phyloP scores from a whole-genome alignment of 1,140 invertebrate species.

The Aporrectodea caliginosa region DNA sequence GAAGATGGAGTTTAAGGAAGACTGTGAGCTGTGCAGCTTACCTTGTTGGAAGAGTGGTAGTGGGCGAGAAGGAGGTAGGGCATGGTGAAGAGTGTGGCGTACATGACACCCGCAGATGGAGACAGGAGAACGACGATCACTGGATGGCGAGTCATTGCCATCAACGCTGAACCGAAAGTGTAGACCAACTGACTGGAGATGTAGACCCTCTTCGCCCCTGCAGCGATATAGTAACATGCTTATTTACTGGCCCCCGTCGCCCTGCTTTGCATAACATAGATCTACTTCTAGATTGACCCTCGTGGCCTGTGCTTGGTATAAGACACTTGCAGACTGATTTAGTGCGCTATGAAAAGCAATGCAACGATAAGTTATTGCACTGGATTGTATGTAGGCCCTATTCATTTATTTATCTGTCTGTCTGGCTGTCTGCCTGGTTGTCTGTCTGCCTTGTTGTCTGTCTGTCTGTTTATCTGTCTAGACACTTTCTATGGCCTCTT shows the following conservation, averaged over 20 bases:
- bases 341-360: no score
- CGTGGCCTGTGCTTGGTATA: background rate
- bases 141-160: constrained; percentile 62
- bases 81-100: constrained; percentile 95
- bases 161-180: constrained; percentile 79
- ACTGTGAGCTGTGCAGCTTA: constrained; percentile 56
- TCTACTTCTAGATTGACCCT: background rate
- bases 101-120: constrained; percentile 75
- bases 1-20: background rate
- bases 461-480: no score
- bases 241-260: constrained; percentile 71
- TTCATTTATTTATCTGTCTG: no score
- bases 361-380: no score
- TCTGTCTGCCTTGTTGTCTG: no score
- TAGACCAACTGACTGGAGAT: constrained; percentile 86
- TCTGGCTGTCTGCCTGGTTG: no score
- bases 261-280: background rate
- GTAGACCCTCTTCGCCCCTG: constrained; percentile 80
- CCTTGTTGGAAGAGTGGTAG: constrained; percentile 81
- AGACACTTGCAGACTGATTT: background rate
- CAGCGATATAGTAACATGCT: no score
- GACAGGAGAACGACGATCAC: constrained; percentile 46
- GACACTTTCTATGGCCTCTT: no score
- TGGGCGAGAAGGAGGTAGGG: constrained; percentile 88
- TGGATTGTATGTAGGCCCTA: no score